A percentile compares a stretch with the other conserved stretches of the same genome.
phyloP scores from a whole-genome alignment of 1,140 invertebrate genomes.

The Telenomus remus region DNA sequence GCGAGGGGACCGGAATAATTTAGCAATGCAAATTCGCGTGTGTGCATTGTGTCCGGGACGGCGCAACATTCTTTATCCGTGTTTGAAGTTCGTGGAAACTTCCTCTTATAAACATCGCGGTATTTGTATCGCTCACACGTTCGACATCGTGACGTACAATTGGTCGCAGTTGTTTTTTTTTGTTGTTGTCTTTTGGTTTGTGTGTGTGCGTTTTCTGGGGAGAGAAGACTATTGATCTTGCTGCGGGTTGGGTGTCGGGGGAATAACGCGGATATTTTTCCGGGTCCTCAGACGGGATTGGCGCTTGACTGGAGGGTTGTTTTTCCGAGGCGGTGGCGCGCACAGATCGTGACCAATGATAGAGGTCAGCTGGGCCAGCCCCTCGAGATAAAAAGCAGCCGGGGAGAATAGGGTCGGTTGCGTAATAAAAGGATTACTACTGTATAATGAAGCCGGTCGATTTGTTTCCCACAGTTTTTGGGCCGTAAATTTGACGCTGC shows the following conservation, averaged over 20 bases:
- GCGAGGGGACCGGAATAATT: background rate
- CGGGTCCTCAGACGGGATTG: constrained; percentile 65
- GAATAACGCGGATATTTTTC: constrained; percentile 25
- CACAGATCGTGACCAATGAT: constrained; percentile 75
- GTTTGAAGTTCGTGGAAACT: background rate
- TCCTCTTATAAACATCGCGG: background rate
- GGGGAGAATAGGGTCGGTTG: constrained; percentile 21
- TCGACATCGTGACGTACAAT: background rate
- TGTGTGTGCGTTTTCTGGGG: background rate
- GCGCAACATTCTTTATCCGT: background rate
- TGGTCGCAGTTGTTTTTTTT: background rate
- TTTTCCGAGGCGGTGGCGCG: constrained; percentile 66
- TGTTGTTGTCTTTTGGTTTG: background rate
- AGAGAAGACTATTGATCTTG: constrained; percentile 1
- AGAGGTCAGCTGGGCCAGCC: constrained; percentile 66
- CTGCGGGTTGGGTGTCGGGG: background rate
- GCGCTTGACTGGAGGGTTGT: constrained; percentile 70
- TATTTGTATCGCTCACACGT: background rate
- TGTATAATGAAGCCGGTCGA: constrained; percentile 6
- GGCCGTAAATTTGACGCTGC: constrained; percentile 16
- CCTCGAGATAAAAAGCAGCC: constrained; percentile 5
- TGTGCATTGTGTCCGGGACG: background rate
- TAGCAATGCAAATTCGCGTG: background rate
- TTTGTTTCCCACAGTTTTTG: constrained; percentile 20
- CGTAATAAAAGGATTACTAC: constrained; percentile 54